Base-by-base conservation (phyloP, 2,113 vertebrate species). In the Laticauda laticaudata region DNA sequence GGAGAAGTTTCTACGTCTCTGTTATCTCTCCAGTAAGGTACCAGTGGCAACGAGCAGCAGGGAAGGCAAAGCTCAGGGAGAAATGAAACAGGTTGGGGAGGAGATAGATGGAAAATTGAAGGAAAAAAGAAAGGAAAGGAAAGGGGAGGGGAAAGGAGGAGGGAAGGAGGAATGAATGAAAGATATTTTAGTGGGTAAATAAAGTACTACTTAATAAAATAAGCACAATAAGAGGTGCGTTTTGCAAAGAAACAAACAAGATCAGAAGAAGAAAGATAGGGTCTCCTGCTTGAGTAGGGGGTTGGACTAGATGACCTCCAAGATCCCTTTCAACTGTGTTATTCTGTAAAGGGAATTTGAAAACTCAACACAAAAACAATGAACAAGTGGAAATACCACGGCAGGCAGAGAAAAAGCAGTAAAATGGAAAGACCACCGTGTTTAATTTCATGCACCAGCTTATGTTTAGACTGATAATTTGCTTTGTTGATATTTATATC, bases 1-100 rank as follows among this genome's bases (percentile, higher is more conserved):
- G 0, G 86, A 96, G 96, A 86, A 94, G 89, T 94, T 94, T 97
- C 94, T 94, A 94, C 94, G 92, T 92, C 95, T 96, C 90, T 93
- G 93, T 96, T 93, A 94, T 95, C 96, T 96, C 96, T 96, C 94
- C 93, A 95, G 96, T 95, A 95, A 95, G 96, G 95, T 92, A 95
- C 94, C 96, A 92, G 95, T 29, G 92, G 94, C 94, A 69, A 96
- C 69, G 89, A 94, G 96, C 92, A 91, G 90, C 61, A 90, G 85
- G 91, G 64, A 90, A 81, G 94, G 94, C 95, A 94, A 59, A 92
- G 86, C 90, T 43, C 92, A 93, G 89, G 69, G 14, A 14, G 34
- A 54, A 2, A 43, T 2, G 69, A 2, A 88, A 24, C 89, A 87
- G 93, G 90, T 69, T 39, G 86, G 54, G 18, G 69, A 0, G 92